Evolutionary conservation across 2,888 invertebrate species (phyloP).

Genomic region (Carabus problematicus): DNA sequence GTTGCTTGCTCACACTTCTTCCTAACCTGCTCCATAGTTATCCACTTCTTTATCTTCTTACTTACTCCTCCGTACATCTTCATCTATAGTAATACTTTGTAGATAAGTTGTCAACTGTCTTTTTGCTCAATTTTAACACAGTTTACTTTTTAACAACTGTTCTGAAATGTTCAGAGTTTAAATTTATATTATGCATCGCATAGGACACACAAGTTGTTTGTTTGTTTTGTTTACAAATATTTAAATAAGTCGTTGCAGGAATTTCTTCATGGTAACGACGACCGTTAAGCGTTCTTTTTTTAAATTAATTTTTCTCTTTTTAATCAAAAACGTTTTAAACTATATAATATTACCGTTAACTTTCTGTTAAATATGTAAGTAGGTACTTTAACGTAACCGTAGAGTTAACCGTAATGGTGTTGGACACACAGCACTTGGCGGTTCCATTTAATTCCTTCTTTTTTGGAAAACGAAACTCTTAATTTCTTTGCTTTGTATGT

Average conservation of each 20-base stretch:
- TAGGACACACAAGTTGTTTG: conserved; percentile 36
- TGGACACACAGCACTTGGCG: conserved; percentile 37
- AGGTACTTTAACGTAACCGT: conserved; percentile 35
- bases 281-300: conserved; percentile 41
- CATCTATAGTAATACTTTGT: conserved; percentile 33
- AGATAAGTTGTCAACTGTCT: conserved; percentile 39
- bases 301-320: conserved; percentile 32
- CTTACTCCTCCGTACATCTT: no score
- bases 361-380: conserved; percentile 33
- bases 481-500: conserved; percentile 12
- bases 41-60: neutral
- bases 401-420: conserved; percentile 43
- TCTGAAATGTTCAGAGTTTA: conserved; percentile 40
- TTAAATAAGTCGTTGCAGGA: conserved; percentile 42
- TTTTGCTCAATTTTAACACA: conserved; percentile 33
- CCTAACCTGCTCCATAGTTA: neutral
- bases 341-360: conserved; percentile 42
- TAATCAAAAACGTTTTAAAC: conserved; percentile 43
- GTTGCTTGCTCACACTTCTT: no score
- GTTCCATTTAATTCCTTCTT: conserved; percentile 13
- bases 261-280: conserved; percentile 31
- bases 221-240: conserved; percentile 19
- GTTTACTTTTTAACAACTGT: conserved; percentile 41
- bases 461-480: conserved; percentile 13
- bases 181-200: conserved; percentile 32